Evolutionary conservation across 53 echinoderm and acorn worm genomes (phyloP), one percentile per base, ranked within the genome.

Genomic region (Actinopyga echinites): DNA sequence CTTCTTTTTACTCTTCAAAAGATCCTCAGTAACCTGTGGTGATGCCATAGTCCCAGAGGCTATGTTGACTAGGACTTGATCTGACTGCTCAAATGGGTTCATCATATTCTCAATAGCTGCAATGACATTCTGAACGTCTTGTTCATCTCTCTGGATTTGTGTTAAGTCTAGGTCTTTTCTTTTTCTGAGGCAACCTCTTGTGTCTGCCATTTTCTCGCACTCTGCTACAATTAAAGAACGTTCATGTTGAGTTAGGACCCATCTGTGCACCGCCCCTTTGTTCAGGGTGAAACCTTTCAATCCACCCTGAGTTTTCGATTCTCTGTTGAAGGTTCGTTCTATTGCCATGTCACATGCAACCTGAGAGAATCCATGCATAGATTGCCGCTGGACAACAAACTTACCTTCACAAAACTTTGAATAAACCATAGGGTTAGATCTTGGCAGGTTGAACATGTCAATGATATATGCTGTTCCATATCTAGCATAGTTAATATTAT

Each of bases 381-480:
- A 53, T 65, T 92, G 92, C 0, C 92, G 77, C 65, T 92, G 92
- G n/a, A 92, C 86, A 40, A 71, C 77, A 69, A 92, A 92, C 12
- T 82, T 11, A 2, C 89, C 84, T 22, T 79, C 74, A 64, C 4
- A 6, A 5, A 89, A 77, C 36, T 86, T 73, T 5, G 64, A 61
- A 69, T 83, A 57, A 26, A 81, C 43, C 10, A 44, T 65, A 36
- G 89, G 92, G 49, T 92, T 86, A 20, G 80, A 67, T 21, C 64
- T 80, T 20, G 83, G 56, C 17, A 93, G 52, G 33, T 61, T 82
- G 52, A 83, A 77, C 89, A 89, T 89, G 23, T 89, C 69, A 34
- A 85, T 25, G 80, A 80, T 85, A 49, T 89, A 89, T 7, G 56
- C 91, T 22, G 80, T 80, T 28, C 71, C 56, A 80, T 90, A 90